Base-by-base conservation (phyloP, 2,797 vertebrate species). In the Oryzias dopingdopingensis region DNA sequence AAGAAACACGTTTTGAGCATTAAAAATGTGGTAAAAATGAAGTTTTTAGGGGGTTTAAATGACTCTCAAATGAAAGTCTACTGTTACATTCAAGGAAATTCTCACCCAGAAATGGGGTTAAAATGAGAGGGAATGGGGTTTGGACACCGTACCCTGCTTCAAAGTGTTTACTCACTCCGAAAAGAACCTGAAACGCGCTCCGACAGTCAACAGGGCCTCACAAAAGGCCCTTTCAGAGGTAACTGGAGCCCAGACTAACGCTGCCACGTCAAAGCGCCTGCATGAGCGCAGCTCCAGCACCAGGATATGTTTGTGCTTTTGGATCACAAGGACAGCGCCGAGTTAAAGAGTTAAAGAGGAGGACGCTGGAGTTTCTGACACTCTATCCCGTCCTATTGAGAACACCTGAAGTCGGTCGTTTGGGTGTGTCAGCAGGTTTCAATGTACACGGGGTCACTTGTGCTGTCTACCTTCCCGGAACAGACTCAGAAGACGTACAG, bases 151-250 rank as follows among this genome's bases (percentile, higher is more conserved):
- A 14, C 59, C 57, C 68, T 18, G 15, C 4, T n/a, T 50, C 49
- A 61, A 53, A 18, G n/a, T 79, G 77, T 85, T 84, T 79, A 84
- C 82, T 23, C 73, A 62, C n/a, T 12, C 70, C 54, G 42, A 49
- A 70, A 37, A 63, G 59, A 20, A 68, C 43, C 62, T 54, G 42
- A 17, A 54, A 63, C 72, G 62, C 69, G 22, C 42, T 42, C 74
- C 37, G 22, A 13, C 58, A 61, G 70, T 75, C 72, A 53, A 67
- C 68, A 74, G 65, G 32, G 72, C 60, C 76, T 44, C 63, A 89
- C 89, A 91, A 86, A 87, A 76, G 80, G 49, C 55, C 71, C 74
- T 76, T 90, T 91, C 71, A 90, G 37, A 10, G 32, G 81, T 40
- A 72, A 70, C 64, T 57, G 59, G 67, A 82, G 62, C 32, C 55